A percentile compares a stretch with the other conserved stretches of the same genome.
Evolutionary conservation across 2,113 vertebrate species (phyloP).

Genomic region (Pterocles burchelli): DNA sequence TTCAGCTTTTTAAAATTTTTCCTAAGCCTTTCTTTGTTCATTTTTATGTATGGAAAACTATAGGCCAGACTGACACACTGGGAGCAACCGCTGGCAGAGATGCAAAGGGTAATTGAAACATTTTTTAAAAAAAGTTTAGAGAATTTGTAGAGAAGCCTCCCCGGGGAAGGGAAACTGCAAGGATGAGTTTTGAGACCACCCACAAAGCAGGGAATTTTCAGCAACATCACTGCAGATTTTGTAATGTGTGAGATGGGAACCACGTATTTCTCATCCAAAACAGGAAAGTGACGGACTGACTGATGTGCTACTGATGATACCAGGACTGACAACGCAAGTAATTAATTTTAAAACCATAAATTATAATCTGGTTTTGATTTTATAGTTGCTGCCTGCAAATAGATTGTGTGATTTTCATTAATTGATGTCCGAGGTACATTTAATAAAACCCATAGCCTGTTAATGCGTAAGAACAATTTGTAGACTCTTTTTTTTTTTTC

Average conservation of each 20-base stretch:
- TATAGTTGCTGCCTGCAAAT: not conserved
- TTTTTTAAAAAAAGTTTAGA: not conserved
- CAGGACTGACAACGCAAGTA: not conserved
- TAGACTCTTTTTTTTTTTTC: not conserved
- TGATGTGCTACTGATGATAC: not conserved
- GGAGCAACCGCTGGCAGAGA: constrained; percentile 15
- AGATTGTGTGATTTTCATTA: not conserved
- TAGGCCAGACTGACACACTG: not conserved
- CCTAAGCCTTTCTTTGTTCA: not conserved
- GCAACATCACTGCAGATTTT: not conserved
- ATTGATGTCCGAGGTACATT: not conserved
- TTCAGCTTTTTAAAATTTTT: not conserved
- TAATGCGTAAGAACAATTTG: not conserved
- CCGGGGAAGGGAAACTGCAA: not conserved
- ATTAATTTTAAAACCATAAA: not conserved
- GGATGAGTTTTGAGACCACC: not conserved
- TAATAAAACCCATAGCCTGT: not conserved
- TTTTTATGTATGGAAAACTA: not conserved
- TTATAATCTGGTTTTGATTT: not conserved
- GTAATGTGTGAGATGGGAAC: not conserved
- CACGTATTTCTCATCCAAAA: not conserved
- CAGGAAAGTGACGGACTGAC: not conserved
- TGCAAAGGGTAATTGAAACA: constrained; percentile 19
- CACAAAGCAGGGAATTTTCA: constrained; percentile 10
- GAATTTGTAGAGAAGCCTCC: not conserved